These are phyloP conservation scores for Drosophila prosaltans DNA, from an alignment of 1,140 invertebrate species.

Conservation along the genomic window DNA sequence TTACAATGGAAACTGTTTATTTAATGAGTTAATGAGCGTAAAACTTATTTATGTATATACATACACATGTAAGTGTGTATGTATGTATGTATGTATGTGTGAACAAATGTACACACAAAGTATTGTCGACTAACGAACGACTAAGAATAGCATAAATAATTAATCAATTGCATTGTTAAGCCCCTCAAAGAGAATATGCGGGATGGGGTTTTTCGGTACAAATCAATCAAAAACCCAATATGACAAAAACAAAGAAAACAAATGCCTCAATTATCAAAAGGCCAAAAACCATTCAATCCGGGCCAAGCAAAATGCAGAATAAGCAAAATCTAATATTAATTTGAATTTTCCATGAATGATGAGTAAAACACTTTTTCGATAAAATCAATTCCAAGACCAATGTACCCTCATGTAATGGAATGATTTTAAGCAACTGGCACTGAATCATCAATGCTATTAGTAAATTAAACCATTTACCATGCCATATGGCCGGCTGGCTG, in stretches of 20 bases:
- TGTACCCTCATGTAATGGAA: background rate
- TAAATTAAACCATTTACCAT: slow-evolving; percentile 8
- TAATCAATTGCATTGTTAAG: slow-evolving; percentile 7
- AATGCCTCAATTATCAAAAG: too few relatives aligned
- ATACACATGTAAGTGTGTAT: background rate
- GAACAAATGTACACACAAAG: too few relatives aligned
- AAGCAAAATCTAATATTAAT: too few relatives aligned
- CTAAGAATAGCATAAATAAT: background rate
- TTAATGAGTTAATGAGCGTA: slow-evolving; percentile 35
- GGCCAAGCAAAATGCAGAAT: too few relatives aligned
- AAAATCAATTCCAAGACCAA: too few relatives aligned
- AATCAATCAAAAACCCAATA: slow-evolving; percentile 1
- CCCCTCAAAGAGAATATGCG: slow-evolving; percentile 8
- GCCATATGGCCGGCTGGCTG: background rate
- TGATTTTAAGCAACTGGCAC: background rate
- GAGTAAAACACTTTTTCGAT: too few relatives aligned
- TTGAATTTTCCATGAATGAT: too few relatives aligned
- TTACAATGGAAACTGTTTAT: slow-evolving; percentile 48
- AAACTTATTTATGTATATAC: slow-evolving; percentile 13
- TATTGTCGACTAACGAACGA: background rate
- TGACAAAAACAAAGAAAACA: background rate
- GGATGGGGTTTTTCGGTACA: background rate
- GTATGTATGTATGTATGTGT: background rate
- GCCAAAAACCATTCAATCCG: too few relatives aligned
- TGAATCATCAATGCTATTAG: slow-evolving; percentile 4